Percentiles rank a stretch among this genome's conserved stretches.
phyloP scores from a whole-genome alignment of 2,888 invertebrate species.

The Mesodorylaimus sp. region DNA sequence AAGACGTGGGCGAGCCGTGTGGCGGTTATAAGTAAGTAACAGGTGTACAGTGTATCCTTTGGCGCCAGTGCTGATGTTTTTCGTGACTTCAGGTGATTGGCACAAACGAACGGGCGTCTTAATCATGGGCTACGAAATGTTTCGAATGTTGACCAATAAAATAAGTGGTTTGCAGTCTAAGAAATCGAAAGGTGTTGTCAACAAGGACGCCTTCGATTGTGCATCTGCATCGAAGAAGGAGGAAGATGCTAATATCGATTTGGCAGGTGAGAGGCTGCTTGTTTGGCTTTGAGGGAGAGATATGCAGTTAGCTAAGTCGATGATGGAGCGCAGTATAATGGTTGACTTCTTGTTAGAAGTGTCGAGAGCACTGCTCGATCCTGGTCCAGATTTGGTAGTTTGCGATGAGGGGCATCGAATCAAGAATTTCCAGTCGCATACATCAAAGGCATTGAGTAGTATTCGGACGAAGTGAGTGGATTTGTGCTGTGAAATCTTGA shows the following conservation, averaged over 20 bases:
- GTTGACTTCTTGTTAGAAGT: slow-evolving; percentile 46
- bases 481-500: not conserved
- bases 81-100: slow-evolving; percentile 46
- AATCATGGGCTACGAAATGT: slow-evolving; percentile 89
- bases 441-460: slow-evolving; percentile 79
- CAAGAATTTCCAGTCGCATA: slow-evolving; percentile 90
- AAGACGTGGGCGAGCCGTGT: slow-evolving; percentile 72
- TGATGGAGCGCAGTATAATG: too few species aligned
- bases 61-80: too few species aligned
- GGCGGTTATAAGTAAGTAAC: slow-evolving; percentile 44
- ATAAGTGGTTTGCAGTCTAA: slow-evolving; percentile 36
- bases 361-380: slow-evolving; percentile 61
- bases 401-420: slow-evolving; percentile 95
- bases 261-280: too few species aligned
- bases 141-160: slow-evolving; percentile 65
- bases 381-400: slow-evolving; percentile 79
- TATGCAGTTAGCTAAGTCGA: too few species aligned
- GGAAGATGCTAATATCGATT: too few species aligned
- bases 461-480: slow-evolving; percentile 54
- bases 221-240: too few species aligned
- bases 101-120: slow-evolving; percentile 68
- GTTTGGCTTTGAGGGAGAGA: too few species aligned
- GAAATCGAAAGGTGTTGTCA: slow-evolving; percentile 10
- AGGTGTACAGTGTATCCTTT: not conserved
- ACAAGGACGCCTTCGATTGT: too few species aligned